Evolutionary conservation across 2,113 vertebrate species (phyloP).

Genomic region (Upupa epops): DNA sequence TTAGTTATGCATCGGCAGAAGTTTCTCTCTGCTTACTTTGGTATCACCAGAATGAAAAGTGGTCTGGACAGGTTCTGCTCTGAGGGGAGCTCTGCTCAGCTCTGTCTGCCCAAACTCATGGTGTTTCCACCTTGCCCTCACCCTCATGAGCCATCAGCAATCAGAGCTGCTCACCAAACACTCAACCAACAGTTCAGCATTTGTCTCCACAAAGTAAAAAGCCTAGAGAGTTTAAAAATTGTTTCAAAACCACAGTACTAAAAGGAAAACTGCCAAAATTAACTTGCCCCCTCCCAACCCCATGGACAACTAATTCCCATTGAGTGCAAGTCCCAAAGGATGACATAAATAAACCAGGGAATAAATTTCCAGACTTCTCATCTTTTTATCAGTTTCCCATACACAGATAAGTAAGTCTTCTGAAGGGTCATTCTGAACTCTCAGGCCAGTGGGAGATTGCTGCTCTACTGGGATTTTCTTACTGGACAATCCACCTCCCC

Average conservation of each 20-base stretch:
- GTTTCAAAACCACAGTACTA: neutral
- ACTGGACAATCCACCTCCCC: neutral
- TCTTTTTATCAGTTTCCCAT: neutral
- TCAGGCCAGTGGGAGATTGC: neutral
- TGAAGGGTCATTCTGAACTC: neutral
- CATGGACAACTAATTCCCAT: neutral
- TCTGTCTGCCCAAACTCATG: neutral
- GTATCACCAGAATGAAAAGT: neutral
- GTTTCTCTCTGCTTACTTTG: neutral
- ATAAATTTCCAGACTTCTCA: neutral
- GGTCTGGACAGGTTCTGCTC: neutral
- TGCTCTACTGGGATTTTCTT: neutral
- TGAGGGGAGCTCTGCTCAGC: neutral
- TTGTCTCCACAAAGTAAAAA: neutral
- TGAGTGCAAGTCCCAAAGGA: neutral
- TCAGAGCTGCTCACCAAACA: neutral
- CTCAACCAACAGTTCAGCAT: neutral
- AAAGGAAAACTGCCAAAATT: neutral
- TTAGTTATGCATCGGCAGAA: neutral
- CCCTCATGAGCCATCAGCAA: neutral
- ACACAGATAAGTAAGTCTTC: neutral
- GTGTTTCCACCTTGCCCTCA: neutral
- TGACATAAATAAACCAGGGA: neutral
- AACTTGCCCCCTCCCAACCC: neutral
- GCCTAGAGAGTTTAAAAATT: neutral